Evolutionary conservation across 1,140 invertebrate genomes (phyloP).

Genomic region (Diploscapter pachys): DNA sequence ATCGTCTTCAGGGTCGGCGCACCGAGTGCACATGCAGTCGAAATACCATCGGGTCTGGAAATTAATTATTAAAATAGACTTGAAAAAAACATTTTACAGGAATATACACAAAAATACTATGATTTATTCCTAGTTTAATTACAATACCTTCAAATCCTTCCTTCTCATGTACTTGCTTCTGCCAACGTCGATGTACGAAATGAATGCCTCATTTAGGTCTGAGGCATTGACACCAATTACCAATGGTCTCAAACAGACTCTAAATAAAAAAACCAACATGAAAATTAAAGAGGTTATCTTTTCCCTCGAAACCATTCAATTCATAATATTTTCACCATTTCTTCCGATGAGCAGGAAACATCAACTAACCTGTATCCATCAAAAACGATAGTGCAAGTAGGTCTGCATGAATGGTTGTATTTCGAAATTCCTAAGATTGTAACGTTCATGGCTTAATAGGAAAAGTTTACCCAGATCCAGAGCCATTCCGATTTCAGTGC

Average conservation of each 20-base stretch:
- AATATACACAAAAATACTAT: too few relatives aligned
- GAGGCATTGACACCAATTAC: slow-evolving; percentile 41
- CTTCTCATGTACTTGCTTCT: slow-evolving; percentile 45
- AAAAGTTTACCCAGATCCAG: slow-evolving; percentile 41
- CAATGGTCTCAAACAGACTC: slow-evolving; percentile 45
- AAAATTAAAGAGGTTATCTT: too few relatives aligned
- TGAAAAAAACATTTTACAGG: too few relatives aligned
- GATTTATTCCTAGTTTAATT: too few relatives aligned
- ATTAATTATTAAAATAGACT: too few relatives aligned
- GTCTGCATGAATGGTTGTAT: slow-evolving; percentile 52
- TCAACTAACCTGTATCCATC: slow-evolving; percentile 36
- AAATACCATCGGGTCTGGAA: slow-evolving; percentile 40
- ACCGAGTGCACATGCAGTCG: slow-evolving; percentile 44
- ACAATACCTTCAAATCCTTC: slow-evolving; percentile 40
- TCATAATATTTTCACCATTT: too few relatives aligned
- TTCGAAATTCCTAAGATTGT: slow-evolving; percentile 37
- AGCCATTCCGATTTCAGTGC: slow-evolving; percentile 49
- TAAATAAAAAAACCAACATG: too few relatives aligned
- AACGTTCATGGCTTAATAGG: neutral
- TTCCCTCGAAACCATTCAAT: too few relatives aligned
- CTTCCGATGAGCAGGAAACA: too few relatives aligned
- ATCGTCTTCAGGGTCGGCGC: slow-evolving; percentile 45
- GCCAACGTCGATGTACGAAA: slow-evolving; percentile 52
- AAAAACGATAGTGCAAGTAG: slow-evolving; percentile 51
- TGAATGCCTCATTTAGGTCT: slow-evolving; percentile 41